These are phyloP conservation scores for Frankliniella intonsa DNA, from an alignment of 2,888 invertebrate species.

Conservation along the genomic window DNA sequence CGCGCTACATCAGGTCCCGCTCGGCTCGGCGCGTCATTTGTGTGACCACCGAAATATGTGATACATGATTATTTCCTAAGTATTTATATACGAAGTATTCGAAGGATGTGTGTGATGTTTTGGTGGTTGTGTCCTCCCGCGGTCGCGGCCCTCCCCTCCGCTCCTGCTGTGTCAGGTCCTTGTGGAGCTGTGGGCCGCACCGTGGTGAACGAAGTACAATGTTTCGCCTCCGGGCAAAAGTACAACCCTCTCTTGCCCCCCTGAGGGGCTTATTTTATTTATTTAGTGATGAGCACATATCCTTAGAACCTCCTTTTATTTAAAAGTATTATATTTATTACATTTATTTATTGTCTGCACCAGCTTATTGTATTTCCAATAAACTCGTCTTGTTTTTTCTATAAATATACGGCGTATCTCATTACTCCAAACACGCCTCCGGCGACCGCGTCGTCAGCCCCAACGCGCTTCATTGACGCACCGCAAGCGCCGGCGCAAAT, in stretches of 20 bases:
- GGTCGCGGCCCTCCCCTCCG: neutral
- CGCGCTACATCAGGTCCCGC: neutral
- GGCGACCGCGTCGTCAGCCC: too few relatives aligned
- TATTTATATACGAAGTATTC: neutral
- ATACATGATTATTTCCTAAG: neutral
- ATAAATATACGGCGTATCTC: neutral
- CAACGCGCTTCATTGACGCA: too few relatives aligned
- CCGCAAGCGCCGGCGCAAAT: too few relatives aligned
- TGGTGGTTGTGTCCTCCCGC: neutral
- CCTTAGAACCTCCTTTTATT: neutral
- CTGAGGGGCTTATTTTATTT: too few relatives aligned
- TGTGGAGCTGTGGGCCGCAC: neutral
- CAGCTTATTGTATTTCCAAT: neutral
- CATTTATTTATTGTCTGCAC: neutral
- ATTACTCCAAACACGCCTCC: too few relatives aligned
- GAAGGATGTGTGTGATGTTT: neutral
- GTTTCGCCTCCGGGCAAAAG: too few relatives aligned
- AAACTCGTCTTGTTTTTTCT: neutral
- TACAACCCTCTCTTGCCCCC: too few relatives aligned
- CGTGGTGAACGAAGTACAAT: too few relatives aligned
- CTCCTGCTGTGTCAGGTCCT: neutral
- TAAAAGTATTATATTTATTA: conserved; percentile 21
- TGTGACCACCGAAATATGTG: too few relatives aligned
- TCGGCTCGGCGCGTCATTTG: too few relatives aligned
- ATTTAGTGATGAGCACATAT: neutral